phyloP scores from a whole-genome alignment of 2,888 invertebrate genomes.

The Homarus gammarus region DNA sequence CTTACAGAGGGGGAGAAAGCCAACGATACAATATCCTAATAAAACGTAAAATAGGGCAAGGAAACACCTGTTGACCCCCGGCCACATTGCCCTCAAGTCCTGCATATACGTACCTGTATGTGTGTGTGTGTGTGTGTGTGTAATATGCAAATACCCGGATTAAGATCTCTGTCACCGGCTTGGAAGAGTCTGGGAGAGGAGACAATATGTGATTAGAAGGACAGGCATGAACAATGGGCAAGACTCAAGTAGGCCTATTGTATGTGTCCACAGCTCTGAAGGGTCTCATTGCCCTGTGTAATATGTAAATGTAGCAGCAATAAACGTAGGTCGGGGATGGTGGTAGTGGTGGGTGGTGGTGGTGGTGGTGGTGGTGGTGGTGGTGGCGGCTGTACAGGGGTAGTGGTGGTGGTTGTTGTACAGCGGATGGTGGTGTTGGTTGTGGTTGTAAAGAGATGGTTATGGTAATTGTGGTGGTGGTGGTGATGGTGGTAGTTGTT shows the following conservation, averaged over 20 bases:
- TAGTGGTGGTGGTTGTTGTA: no score
- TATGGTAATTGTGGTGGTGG: no score
- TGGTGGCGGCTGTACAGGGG: no score
- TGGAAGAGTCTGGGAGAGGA: conserved; percentile 30
- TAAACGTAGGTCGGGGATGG: conserved; percentile 5
- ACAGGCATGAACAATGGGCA: conserved; percentile 46
- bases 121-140: background rate
- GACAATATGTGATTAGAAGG: conserved; percentile 57
- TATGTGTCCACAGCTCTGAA: conserved; percentile 61
- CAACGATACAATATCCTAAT: no score
- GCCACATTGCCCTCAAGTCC: no score
- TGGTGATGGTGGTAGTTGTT: no score
- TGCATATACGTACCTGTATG: background rate
- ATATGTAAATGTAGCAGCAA: conserved; percentile 58
- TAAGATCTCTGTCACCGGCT: background rate
- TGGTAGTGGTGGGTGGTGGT: background rate
- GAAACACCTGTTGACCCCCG: no score
- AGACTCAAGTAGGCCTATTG: conserved; percentile 55
- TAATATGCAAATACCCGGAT: conserved; percentile 22
- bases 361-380: no score
- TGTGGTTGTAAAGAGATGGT: no score
- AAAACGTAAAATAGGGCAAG: no score
- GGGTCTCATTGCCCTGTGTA: conserved; percentile 35
- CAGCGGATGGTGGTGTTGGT: no score
- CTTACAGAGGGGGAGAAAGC: no score